These are phyloP conservation scores for Bombyx mandarina DNA, from an alignment of 1,140 invertebrate genomes.

Conservation along the genomic window DNA sequence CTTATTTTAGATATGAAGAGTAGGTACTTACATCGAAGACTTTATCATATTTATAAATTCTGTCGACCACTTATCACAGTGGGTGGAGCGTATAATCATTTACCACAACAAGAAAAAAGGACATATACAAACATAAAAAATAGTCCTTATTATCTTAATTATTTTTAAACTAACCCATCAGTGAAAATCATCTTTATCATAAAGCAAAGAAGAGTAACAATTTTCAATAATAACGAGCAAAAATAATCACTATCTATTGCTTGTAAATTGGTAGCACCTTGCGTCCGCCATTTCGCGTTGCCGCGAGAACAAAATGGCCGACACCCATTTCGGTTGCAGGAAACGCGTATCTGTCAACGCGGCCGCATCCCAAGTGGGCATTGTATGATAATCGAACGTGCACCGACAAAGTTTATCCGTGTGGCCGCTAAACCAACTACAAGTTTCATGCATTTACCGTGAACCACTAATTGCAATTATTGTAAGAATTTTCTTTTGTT, in stretches of 20 bases:
- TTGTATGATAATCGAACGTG: constrained; percentile 62
- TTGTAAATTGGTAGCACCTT: constrained; percentile 16
- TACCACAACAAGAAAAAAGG: too few relatives aligned
- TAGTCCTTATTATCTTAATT: too few relatives aligned
- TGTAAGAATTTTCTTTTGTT: too few relatives aligned
- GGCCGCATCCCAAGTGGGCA: constrained; percentile 58
- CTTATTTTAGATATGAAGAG: too few relatives aligned
- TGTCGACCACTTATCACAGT: too few relatives aligned
- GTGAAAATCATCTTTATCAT: too few relatives aligned
- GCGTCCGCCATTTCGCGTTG: constrained; percentile 45
- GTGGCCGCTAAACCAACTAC: constrained; percentile 38
- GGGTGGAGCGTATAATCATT: too few relatives aligned
- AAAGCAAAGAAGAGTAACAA: not conserved
- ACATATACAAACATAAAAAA: too few relatives aligned
- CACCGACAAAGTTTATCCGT: constrained; percentile 53
- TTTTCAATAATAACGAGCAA: not conserved
- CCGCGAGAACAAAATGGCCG: constrained; percentile 52
- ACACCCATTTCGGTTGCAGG: constrained; percentile 54
- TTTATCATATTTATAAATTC: too few relatives aligned
- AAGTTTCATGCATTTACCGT: constrained; percentile 3
- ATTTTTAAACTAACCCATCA: too few relatives aligned
- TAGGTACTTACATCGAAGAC: too few relatives aligned
- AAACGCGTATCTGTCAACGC: constrained; percentile 64
- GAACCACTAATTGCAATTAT: too few relatives aligned
- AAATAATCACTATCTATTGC: constrained; percentile 3